Base-by-base conservation (phyloP, 2,888 invertebrate genomes). In the Apamea anceps region DNA sequence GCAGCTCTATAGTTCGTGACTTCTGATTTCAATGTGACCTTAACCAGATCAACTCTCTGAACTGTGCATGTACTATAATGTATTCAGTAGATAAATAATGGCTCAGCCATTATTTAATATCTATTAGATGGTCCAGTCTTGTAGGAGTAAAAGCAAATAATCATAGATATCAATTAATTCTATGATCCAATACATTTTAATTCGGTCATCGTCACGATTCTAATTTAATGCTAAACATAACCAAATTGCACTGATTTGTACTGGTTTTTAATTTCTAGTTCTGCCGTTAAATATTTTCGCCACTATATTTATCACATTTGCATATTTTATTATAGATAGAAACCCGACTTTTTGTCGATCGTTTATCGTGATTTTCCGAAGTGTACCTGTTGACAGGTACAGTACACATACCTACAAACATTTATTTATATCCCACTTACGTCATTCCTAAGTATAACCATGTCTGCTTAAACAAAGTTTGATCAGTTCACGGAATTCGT, bases 1-100 rank as follows among this genome's bases (percentile, higher is more conserved):
- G 65, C 67, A 62, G 63, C 63, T 87, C 54, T 42, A 57, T 54
- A 80, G 77, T 76, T 82, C 80, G 84, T 88, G 88, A 88, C 82
- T 89, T 84, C 72, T 60, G 66, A 79, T 80, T 78, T 72, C 77
- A 88, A 81, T 79, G 80, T 87, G 85, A 88, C 85, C 89, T 85
- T 76, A 88, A 71, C 48, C 78, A 77, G 79, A 81, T 78, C 78
- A 75, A 81, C 72, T 81, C 77, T 89, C 70, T 85, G 67, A 72
- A 79, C 72, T 87, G 67, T 75, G 74, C 32, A 74, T 75, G 77
- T 83, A 10, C 57, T 57, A 68, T 73, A 74, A 74, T 72, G 10
- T 65, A 86, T 82, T 76, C 60, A 72, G 48, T 68, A 76, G 82
- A 42, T 70, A 37, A 72, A 73, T 74, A 63, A 71, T 86, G 54